These are phyloP conservation scores for Ptilodon capucinus DNA, from an alignment of 2,888 invertebrate species.

Conservation along the genomic window DNA sequence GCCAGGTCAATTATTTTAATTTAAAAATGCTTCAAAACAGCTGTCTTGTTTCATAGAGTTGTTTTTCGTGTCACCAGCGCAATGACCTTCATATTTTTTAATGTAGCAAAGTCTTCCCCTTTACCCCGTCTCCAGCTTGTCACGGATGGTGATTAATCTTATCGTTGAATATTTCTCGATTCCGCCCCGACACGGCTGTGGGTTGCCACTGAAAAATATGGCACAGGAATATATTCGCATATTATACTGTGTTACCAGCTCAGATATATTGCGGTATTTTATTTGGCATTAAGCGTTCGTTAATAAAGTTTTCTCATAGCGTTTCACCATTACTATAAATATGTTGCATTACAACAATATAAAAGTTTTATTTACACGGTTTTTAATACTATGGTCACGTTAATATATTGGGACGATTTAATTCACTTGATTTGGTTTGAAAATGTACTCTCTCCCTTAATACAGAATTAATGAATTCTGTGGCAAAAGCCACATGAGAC, in stretches of 20 bases:
- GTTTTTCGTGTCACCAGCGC: neutral
- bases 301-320: too few species aligned
- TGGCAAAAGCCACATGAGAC: too few species aligned
- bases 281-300: too few species aligned
- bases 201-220: slow-evolving; percentile 36
- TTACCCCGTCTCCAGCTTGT: slow-evolving; percentile 24
- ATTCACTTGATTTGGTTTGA: too few species aligned
- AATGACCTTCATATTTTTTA: neutral
- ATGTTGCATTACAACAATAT: too few species aligned
- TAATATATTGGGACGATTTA: too few species aligned
- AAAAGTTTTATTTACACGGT: too few species aligned
- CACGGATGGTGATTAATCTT: slow-evolving; percentile 37
- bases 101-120: slow-evolving; percentile 14
- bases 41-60: neutral
- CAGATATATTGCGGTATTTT: neutral
- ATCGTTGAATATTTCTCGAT: slow-evolving; percentile 40
- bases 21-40: neutral
- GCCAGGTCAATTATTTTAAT: too few species aligned
- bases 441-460: too few species aligned
- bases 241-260: neutral
- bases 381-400: too few species aligned
- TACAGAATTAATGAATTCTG: too few species aligned
- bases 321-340: too few species aligned
- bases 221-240: slow-evolving; percentile 32
- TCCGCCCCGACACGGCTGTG: slow-evolving; percentile 17